These are phyloP conservation scores for Antheraea pernyi DNA, from an alignment of 1,140 invertebrate species.

Conservation along the genomic window DNA sequence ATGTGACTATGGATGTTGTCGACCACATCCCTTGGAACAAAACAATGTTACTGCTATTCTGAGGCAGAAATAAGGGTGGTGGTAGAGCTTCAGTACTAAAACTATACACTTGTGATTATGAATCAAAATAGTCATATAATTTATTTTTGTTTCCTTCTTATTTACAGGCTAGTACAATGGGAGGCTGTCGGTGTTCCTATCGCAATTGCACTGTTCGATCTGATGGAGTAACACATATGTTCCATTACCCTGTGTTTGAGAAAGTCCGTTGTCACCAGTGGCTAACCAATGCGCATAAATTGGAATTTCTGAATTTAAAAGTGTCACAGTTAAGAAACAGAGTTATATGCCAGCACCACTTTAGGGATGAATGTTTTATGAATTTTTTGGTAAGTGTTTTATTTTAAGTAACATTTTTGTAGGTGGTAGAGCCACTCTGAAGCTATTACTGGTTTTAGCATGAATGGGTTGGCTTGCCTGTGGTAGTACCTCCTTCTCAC, in stretches of 20 bases:
- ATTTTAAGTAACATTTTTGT: neutral
- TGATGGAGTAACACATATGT: slow-evolving; percentile 79
- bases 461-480: no score
- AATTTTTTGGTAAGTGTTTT: slow-evolving; percentile 60
- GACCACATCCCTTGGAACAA: no score
- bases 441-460: no score
- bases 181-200: slow-evolving; percentile 80
- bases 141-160: neutral
- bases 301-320: slow-evolving; percentile 76
- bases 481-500: no score
- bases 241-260: slow-evolving; percentile 81
- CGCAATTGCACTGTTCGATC: slow-evolving; percentile 75
- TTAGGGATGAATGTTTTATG: slow-evolving; percentile 79
- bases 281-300: slow-evolving; percentile 76
- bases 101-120: no score
- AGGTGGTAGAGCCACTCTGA: no score
- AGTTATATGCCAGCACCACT: slow-evolving; percentile 81
- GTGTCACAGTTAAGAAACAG: slow-evolving; percentile 81
- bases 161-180: slow-evolving; percentile 57
- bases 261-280: slow-evolving; percentile 78
- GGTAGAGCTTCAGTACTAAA: no score
- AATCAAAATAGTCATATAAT: no score
- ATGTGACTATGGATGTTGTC: no score
- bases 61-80: no score
- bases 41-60: no score